A percentile compares a stretch with the other conserved stretches of the same genome.
These are phyloP conservation scores for Heteromyza rotundicornis DNA, from an alignment of 2,888 invertebrate species.

Conservation along the genomic window DNA sequence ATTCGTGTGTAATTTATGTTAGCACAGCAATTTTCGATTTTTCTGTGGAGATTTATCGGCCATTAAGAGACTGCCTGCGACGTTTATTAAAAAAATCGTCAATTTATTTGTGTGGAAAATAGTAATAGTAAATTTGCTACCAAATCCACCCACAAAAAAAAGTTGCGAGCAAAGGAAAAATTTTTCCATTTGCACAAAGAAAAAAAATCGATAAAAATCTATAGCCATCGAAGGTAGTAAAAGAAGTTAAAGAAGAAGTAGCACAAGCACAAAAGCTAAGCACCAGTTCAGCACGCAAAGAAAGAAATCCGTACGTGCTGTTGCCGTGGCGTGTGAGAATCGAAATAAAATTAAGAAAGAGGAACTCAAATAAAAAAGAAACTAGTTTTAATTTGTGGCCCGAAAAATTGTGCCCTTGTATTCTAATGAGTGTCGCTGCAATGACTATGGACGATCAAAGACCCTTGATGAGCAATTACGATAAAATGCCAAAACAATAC, in stretches of 20 bases:
- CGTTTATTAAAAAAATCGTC: too few species aligned
- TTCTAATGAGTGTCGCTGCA: constrained; percentile 62
- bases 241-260: neutral
- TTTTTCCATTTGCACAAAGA: neutral
- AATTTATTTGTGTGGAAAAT: too few species aligned
- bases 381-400: constrained; percentile 12
- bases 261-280: too few species aligned
- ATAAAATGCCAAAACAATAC: constrained; percentile 57
- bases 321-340: constrained; percentile 15
- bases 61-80: too few species aligned
- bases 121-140: constrained; percentile 39
- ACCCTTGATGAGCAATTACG: constrained; percentile 61
- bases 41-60: too few species aligned
- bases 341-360: constrained; percentile 6
- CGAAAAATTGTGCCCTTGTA: constrained; percentile 13
- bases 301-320: too few species aligned
- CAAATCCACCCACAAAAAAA: neutral
- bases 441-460: constrained; percentile 63
- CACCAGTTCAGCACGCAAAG: too few species aligned
- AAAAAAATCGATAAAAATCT: neutral
- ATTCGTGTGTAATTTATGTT: too few species aligned
- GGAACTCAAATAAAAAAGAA: constrained; percentile 11
- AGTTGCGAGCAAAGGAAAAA: too few species aligned
- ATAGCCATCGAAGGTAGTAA: neutral
- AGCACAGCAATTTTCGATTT: too few species aligned